Percentiles rank a stretch among this genome's conserved stretches.
These are phyloP conservation scores for Podocnemis expansa DNA, from an alignment of 2,113 vertebrate species.

Conservation along the genomic window DNA sequence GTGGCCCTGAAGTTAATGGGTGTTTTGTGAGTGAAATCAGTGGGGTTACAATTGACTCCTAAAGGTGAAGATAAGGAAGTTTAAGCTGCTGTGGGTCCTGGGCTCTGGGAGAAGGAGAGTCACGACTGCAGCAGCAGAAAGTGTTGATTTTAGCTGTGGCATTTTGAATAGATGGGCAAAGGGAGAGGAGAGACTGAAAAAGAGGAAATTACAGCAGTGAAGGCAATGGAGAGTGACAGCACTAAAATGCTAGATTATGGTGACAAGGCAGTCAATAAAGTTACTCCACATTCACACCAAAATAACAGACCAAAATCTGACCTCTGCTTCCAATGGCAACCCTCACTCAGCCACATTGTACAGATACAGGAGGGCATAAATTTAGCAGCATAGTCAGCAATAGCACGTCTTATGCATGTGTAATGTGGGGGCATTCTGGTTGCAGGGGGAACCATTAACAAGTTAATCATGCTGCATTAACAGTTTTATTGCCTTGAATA, in stretches of 20 bases:
- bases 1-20: not conserved
- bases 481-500: constrained; percentile 57
- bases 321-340: constrained; percentile 70
- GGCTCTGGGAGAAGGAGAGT: not conserved
- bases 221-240: not conserved
- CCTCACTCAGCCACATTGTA: not conserved
- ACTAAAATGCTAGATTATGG: not conserved
- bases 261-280: not conserved
- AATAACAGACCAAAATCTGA: not conserved
- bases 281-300: not conserved
- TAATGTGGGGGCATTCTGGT: not conserved
- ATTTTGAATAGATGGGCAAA: not conserved
- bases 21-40: not conserved
- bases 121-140: not conserved
- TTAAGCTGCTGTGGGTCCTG: not conserved
- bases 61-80: not conserved
- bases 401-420: accelerated
- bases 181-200: not conserved
- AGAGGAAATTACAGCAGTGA: not conserved
- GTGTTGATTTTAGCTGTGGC: accelerated
- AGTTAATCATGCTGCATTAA: constrained; percentile 59
- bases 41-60: not conserved
- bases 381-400: not conserved
- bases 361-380: not conserved
- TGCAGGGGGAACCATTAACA: constrained; percentile 69